A percentile compares a stretch with the other conserved stretches of the same genome.
Evolutionary conservation across 2,888 invertebrate species (phyloP).

Genomic region (Synanthedon tipuliformis): DNA sequence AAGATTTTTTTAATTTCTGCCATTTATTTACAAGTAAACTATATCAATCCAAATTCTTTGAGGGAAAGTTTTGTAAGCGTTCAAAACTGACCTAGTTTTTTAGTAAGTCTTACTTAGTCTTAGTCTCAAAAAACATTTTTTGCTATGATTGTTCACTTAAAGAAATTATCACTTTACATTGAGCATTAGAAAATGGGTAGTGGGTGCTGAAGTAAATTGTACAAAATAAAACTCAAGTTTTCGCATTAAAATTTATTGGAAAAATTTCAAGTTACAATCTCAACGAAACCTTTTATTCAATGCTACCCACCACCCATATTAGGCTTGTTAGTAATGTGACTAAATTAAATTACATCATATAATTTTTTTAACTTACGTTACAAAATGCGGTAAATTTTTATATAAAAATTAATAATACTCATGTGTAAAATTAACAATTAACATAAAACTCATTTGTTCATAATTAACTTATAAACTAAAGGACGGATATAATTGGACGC

Average conservation of each 20-base stretch:
- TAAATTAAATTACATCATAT: not conserved
- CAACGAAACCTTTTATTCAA: slow-evolving; percentile 18
- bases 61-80: too few species aligned
- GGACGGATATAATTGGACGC: too few species aligned
- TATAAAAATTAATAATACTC: not conserved
- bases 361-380: not conserved
- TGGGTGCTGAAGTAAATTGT: slow-evolving; percentile 38
- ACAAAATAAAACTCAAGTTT: slow-evolving; percentile 41
- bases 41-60: too few species aligned
- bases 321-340: slow-evolving; percentile 15
- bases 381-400: not conserved
- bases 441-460: too few species aligned
- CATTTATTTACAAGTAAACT: too few species aligned
- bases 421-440: too few species aligned
- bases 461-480: too few species aligned
- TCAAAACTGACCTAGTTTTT: too few species aligned
- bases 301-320: slow-evolving; percentile 55
- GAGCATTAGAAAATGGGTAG: slow-evolving; percentile 25
- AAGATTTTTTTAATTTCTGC: too few species aligned
- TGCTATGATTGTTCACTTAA: not conserved
- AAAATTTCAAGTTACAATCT: slow-evolving; percentile 20
- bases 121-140: not conserved
- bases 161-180: not conserved
- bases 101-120: too few species aligned
- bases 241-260: slow-evolving; percentile 28